Conservation (phyloP, 2,888 invertebrate species). For the Tiliacea aurago region DNA sequence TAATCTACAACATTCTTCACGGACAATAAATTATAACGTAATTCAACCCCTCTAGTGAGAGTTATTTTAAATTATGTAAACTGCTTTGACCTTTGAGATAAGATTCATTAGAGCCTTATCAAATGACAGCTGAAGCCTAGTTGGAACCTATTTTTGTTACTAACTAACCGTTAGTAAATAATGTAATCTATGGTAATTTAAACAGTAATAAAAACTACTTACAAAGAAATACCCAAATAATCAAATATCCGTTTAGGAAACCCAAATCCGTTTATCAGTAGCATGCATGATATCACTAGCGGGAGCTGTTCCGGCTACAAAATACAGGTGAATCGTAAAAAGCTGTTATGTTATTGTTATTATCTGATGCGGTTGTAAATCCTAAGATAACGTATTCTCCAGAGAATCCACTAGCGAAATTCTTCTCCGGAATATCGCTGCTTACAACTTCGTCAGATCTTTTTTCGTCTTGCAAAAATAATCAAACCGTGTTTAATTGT, state of each 20-base stretch:
- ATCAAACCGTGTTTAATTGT: conserved; percentile 83
- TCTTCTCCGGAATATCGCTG: conserved; percentile 57
- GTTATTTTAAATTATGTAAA: conserved; percentile 63
- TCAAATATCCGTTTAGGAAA: conserved; percentile 36
- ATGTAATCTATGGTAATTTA: conserved; percentile 9
- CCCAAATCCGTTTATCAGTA: conserved; percentile 35
- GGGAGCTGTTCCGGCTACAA: conserved; percentile 16
- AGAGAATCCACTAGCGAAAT: conserved; percentile 38
- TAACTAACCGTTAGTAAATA: background rate
- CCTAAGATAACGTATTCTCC: conserved; percentile 51
- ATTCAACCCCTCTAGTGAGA: conserved; percentile 43
- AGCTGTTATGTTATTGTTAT: conserved; percentile 52
- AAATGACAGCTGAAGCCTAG: conserved; percentile 43
- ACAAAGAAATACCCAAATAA: conserved; percentile 10
- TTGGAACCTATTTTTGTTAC: conserved; percentile 21
- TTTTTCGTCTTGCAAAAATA: conserved; percentile 82
- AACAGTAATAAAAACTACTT: conserved; percentile 15
- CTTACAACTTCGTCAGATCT: conserved; percentile 73
- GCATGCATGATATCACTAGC: background rate
- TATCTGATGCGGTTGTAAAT: conserved; percentile 52
- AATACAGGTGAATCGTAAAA: conserved; percentile 47
- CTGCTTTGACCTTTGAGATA: conserved; percentile 59
- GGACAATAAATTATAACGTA: conserved; percentile 40
- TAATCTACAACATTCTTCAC: conserved; percentile 38
- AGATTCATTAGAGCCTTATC: conserved; percentile 54